Evolutionary conservation across 2,888 invertebrate genomes (phyloP).

Genomic region (Latrodectus hesperus): DNA sequence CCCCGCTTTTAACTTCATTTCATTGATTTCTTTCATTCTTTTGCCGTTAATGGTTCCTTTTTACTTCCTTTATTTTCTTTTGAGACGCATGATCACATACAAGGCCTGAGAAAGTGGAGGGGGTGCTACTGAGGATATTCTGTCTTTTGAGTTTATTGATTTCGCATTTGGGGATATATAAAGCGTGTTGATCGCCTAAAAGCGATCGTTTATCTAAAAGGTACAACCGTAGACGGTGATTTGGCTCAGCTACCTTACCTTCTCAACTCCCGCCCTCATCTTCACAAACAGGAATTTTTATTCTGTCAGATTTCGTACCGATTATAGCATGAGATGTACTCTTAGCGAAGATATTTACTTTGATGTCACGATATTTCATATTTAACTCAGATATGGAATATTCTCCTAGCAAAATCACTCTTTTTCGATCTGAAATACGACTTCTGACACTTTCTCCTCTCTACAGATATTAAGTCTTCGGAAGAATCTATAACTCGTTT

Average conservation of each 20-base stretch:
- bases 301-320: too few relatives aligned
- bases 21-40: slow-evolving; percentile 59
- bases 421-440: too few relatives aligned
- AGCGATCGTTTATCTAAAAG: slow-evolving; percentile 37
- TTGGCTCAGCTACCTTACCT: not conserved
- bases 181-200: slow-evolving; percentile 31
- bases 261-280: too few relatives aligned
- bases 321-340: too few relatives aligned
- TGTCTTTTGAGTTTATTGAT: slow-evolving; percentile 48
- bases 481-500: too few relatives aligned
- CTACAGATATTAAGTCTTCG: too few relatives aligned
- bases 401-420: not conserved
- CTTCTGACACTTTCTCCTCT: too few relatives aligned
- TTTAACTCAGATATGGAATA: not conserved
- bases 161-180: slow-evolving; percentile 51
- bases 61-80: slow-evolving; percentile 23
- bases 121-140: not conserved
- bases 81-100: slow-evolving; percentile 20
- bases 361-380: too few relatives aligned
- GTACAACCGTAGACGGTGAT: slow-evolving; percentile 7
- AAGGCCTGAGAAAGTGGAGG: not conserved
- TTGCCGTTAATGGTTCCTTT: slow-evolving; percentile 57
- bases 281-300: too few relatives aligned
- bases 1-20: slow-evolving; percentile 51
- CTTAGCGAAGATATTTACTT: too few relatives aligned